These are phyloP conservation scores for Andricus curvator DNA, from an alignment of 2,888 invertebrate genomes.

Conservation along the genomic window DNA sequence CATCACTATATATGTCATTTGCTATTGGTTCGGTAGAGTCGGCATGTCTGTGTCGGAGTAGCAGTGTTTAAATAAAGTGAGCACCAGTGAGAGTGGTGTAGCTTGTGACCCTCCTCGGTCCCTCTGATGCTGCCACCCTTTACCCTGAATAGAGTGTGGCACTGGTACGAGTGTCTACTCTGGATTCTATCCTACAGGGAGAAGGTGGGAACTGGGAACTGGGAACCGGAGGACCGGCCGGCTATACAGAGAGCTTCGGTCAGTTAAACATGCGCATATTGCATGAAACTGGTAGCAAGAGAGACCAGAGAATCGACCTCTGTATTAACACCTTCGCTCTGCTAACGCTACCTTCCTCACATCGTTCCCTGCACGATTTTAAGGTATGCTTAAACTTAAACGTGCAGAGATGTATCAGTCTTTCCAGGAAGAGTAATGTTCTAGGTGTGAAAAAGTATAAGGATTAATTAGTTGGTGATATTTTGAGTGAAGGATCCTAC, in stretches of 20 bases:
- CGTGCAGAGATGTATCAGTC: not conserved
- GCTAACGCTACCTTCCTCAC: constrained; percentile 46
- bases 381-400: not conserved
- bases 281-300: constrained; percentile 77
- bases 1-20: constrained; percentile 31
- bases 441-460: not conserved
- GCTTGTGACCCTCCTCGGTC: constrained; percentile 43
- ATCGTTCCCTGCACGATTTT: constrained; percentile 24
- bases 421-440: not conserved
- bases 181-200: constrained; percentile 52
- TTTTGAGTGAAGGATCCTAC: not conserved
- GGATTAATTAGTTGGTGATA: not conserved
- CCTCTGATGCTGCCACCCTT: constrained; percentile 48
- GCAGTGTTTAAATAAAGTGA: constrained; percentile 53
- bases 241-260: constrained; percentile 54
- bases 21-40: constrained; percentile 13
- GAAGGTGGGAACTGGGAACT: constrained; percentile 60
- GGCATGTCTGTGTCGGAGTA: constrained; percentile 42
- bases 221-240: constrained; percentile 55
- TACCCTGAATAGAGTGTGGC: constrained; percentile 47
- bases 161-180: constrained; percentile 47
- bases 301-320: constrained; percentile 74
- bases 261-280: constrained; percentile 79
- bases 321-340: constrained; percentile 76
- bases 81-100: constrained; percentile 42